Percentiles rank a stretch among this genome's conserved stretches.
These are phyloP conservation scores for Paracentrotus lividus DNA, from an alignment of 53 echinoderm and acorn worm genomes.

Conservation along the genomic window DNA sequence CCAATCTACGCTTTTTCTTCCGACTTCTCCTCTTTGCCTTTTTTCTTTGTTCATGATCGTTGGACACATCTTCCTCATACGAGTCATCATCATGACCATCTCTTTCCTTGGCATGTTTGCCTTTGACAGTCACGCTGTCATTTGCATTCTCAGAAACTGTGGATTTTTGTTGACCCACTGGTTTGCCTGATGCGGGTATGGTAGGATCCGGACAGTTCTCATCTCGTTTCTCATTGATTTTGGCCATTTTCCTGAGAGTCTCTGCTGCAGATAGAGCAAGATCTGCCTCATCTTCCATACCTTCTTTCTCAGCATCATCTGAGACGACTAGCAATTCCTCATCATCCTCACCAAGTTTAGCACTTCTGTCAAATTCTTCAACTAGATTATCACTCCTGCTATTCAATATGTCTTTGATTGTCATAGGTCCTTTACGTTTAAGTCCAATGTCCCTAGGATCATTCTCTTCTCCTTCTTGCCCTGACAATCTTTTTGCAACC, in stretches of 20 bases:
- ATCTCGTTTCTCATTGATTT: conserved; percentile 53
- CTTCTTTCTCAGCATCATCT: conserved; percentile 41
- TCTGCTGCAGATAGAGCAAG: conserved; percentile 61
- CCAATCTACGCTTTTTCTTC: conserved; percentile 66
- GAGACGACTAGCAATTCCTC: conserved; percentile 14
- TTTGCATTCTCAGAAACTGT: not conserved
- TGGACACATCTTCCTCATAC: conserved; percentile 2
- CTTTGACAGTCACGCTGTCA: not conserved
- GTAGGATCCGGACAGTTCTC: conserved; percentile 21
- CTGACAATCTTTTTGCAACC: conserved; percentile 57
- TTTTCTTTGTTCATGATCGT: conserved; percentile 47
- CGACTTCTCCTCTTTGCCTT: conserved; percentile 34
- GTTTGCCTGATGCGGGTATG: not conserved
- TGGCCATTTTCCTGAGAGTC: conserved; percentile 65
- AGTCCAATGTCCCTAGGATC: conserved; percentile 40
- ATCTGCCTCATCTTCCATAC: conserved; percentile 37
- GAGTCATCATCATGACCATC: conserved; percentile 46
- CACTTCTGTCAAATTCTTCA: conserved; percentile 23
- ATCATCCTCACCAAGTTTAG: not conserved
- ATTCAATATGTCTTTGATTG: conserved; percentile 66
- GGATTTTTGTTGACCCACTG: conserved; percentile 8
- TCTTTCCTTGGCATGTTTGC: conserved; percentile 5
- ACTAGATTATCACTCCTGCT: conserved; percentile 63
- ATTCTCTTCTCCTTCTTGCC: conserved; percentile 55
- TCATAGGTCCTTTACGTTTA: conserved; percentile 67